Base-by-base conservation (phyloP, 1,140 invertebrate species). In the Panagrolaimus sp. region DNA sequence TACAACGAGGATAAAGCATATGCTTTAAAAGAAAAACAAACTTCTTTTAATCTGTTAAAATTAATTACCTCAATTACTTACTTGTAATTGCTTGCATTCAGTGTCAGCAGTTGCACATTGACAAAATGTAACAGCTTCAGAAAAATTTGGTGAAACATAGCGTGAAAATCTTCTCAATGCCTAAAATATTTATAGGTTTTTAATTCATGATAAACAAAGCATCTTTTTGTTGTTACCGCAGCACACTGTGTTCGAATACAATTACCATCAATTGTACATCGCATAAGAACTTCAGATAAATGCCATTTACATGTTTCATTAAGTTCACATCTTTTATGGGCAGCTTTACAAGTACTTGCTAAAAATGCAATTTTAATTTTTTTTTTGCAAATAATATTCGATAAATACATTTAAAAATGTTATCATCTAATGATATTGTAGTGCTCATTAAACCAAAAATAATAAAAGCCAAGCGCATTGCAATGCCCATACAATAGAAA, bases 231-330 rank as follows among this genome's bases (percentile, higher is more conserved):
- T 20, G 20, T 27, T 66, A 78, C 76, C 71, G 53, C 63, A 2
- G 73, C 73, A 66, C 78, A 80, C 13, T 76, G 74, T 38, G 72
- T 67, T 14, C 66, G 66, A 13, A 62, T 23, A 57, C 78, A 75
- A 11, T 51, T 48, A 8, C 62, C 43, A 42, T 57, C 20, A 16
- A 53, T 20, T 16, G 57, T 42, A 62, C 78, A 80, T 31, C 79
- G 77, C 38, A 82, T 79, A 31, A 64, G 70, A 5, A 80, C 68
- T 65, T 82, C 78, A 47, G 73, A 73, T 23, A 82, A 46, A 68
- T 74, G 80, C 77, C 80, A 77, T n/a, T 67, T 53, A 68, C 79
- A 80, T 11, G 77, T 69, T 27, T 79, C 78, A 62, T 78, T 69
- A 13, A 46, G 43, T 27, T 79, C 77, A 68, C 78, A 79, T 44